These are phyloP conservation scores for Botrylloides violaceus DNA, from an alignment of 23 tunicate species.

Conservation along the genomic window DNA sequence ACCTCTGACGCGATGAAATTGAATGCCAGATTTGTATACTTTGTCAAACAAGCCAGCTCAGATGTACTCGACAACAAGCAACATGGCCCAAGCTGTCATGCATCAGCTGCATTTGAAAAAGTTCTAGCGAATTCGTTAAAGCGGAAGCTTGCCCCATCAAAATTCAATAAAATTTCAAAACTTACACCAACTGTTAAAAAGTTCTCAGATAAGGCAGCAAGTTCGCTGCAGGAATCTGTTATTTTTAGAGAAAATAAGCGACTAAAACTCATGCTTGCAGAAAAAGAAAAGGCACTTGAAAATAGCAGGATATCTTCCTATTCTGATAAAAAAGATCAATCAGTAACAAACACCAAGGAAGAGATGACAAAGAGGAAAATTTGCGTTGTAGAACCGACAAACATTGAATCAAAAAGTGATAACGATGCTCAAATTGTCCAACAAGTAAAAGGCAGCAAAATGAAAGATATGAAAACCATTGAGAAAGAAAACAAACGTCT, in stretches of 20 bases:
- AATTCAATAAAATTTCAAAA: too few species aligned
- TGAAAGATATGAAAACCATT: constrained; percentile 10
- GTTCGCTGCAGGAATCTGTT: too few species aligned
- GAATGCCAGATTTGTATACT: constrained; percentile 24
- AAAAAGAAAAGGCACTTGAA: too few species aligned
- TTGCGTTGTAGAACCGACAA: background rate
- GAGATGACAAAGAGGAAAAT: background rate
- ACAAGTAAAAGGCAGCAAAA: background rate
- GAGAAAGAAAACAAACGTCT: constrained; percentile 23
- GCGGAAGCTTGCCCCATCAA: too few species aligned
- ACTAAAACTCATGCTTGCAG: background rate
- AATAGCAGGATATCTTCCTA: too few species aligned
- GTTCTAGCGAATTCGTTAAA: too few species aligned
- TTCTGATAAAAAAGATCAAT: background rate
- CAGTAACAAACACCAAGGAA: background rate
- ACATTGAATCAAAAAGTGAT: background rate
- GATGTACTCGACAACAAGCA: constrained; percentile 1
- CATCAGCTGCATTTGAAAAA: too few species aligned
- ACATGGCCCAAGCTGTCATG: background rate
- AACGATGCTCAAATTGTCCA: background rate
- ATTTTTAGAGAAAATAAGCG: background rate
- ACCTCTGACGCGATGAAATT: background rate
- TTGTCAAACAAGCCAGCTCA: background rate
- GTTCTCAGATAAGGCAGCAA: background rate
- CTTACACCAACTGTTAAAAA: background rate